Conservation (phyloP, 2,113 vertebrate genomes). For the Sorex araneus region DNA sequence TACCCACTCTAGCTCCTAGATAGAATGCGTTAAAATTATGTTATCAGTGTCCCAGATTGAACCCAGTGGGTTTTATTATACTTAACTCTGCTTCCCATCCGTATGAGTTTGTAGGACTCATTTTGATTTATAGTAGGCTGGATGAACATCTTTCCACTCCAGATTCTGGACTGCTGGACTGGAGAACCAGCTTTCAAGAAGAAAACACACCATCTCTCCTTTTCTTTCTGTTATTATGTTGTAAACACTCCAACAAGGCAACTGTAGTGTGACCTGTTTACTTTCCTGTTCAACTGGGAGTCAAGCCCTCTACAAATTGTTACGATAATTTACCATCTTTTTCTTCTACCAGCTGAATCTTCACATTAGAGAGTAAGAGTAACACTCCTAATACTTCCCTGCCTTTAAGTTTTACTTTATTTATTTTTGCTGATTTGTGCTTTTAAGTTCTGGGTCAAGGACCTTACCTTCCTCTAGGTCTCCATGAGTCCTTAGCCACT, state of each 20-base stretch:
- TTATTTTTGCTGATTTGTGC: too few relatives aligned
- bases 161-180: background rate
- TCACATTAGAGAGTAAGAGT: background rate
- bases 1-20: too few relatives aligned
- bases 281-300: background rate
- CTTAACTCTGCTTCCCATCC: background rate
- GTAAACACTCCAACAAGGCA: background rate
- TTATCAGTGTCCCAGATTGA: background rate
- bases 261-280: background rate
- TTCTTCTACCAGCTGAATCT: conserved; percentile 41
- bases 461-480: too few relatives aligned
- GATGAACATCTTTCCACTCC: background rate
- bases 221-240: background rate
- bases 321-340: background rate
- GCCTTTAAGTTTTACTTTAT: background rate
- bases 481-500: too few relatives aligned
- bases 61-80: background rate
- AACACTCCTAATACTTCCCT: background rate
- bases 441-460: too few relatives aligned
- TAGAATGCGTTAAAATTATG: conserved; percentile 19
- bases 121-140: background rate
- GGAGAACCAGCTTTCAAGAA: conserved; percentile 10
- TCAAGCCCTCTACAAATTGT: background rate
- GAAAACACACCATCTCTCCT: background rate
- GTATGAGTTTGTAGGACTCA: background rate